A percentile compares a stretch with the other conserved stretches of the same genome.
These are phyloP conservation scores for Jordanella pulchra DNA, from an alignment of 2,797 vertebrate species.

Conservation along the genomic window DNA sequence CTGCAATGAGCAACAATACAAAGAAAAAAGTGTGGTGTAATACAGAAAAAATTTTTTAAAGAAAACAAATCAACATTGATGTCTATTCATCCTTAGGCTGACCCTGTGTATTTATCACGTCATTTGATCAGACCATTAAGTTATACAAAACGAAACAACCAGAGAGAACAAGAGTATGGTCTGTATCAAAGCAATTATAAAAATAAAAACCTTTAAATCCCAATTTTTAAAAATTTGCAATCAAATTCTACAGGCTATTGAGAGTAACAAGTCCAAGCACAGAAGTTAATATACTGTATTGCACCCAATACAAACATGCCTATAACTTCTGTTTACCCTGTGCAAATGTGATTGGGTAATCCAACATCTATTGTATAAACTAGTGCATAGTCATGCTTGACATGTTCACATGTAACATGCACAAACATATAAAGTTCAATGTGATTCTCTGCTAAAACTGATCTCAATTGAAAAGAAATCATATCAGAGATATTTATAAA, in stretches of 20 bases:
- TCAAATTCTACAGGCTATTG: conserved; percentile 61
- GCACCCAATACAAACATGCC: conserved; percentile 57
- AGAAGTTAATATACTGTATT: conserved; percentile 56
- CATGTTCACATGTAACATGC: conserved; percentile 84
- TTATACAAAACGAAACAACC: conserved; percentile 68
- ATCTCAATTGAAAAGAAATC: conserved; percentile 50
- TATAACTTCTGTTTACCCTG: conserved; percentile 54
- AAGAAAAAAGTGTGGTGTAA: conserved; percentile 68
- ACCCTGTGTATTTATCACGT: conserved; percentile 20
- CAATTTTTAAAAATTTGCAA: conserved; percentile 58
- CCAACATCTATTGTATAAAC: conserved; percentile 68
- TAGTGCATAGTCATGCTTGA: conserved; percentile 81
- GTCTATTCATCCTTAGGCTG: conserved; percentile 16
- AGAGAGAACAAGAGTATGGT: conserved; percentile 60
- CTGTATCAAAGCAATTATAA: conserved; percentile 86
- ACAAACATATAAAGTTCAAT: conserved; percentile 68
- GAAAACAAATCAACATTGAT: conserved; percentile 40
- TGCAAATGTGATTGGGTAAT: conserved; percentile 67
- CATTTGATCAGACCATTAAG: conserved; percentile 36
- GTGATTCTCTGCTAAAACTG: conserved; percentile 56
- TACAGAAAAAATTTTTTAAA: conserved; percentile 56
- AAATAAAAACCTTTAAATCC: conserved; percentile 81
- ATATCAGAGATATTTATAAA: conserved; percentile 64
- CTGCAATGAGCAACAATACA: conserved; percentile 71
- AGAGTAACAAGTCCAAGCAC: conserved; percentile 67